A percentile compares a stretch with the other conserved stretches of the same genome.
phyloP scores from a whole-genome alignment of 2,797 vertebrate species.

The Arctocebus calabarensis region DNA sequence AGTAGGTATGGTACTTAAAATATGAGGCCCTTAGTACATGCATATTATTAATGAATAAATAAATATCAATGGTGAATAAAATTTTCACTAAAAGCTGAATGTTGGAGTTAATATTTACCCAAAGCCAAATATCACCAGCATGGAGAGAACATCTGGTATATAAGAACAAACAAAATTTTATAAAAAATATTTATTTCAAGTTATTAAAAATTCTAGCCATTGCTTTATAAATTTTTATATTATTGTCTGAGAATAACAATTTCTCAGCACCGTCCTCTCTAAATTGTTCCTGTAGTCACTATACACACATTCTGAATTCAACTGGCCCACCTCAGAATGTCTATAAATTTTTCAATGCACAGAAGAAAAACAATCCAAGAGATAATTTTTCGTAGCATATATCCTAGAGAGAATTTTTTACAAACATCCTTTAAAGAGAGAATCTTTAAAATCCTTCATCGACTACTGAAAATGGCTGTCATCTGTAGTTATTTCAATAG shows the following conservation, averaged over 20 bases:
- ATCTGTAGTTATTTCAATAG: neutral
- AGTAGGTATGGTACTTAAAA: constrained; percentile 21
- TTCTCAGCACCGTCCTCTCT: neutral
- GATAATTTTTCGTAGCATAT: neutral
- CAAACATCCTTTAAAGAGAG: neutral
- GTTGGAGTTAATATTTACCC: constrained; percentile 26
- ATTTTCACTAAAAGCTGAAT: neutral
- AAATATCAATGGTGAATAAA: neutral
- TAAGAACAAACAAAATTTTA: constrained; percentile 23
- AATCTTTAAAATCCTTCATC: constrained; percentile 28
- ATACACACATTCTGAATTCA: neutral
- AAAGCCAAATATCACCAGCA: neutral
- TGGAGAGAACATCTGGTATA: neutral
- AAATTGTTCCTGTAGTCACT: neutral
- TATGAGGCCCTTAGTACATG: neutral
- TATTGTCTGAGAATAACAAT: constrained; percentile 28
- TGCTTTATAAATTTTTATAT: constrained; percentile 2
- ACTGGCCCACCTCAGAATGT: neutral
- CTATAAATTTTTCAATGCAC: neutral
- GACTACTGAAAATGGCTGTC: neutral
- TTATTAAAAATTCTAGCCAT: constrained; percentile 27
- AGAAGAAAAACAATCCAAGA: constrained; percentile 13
- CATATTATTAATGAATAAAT: constrained; percentile 19
- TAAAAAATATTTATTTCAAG: constrained; percentile 20
- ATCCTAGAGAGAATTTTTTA: constrained; percentile 27